phyloP scores from a whole-genome alignment of 2,888 invertebrate genomes.

The Anorthoa munda region DNA sequence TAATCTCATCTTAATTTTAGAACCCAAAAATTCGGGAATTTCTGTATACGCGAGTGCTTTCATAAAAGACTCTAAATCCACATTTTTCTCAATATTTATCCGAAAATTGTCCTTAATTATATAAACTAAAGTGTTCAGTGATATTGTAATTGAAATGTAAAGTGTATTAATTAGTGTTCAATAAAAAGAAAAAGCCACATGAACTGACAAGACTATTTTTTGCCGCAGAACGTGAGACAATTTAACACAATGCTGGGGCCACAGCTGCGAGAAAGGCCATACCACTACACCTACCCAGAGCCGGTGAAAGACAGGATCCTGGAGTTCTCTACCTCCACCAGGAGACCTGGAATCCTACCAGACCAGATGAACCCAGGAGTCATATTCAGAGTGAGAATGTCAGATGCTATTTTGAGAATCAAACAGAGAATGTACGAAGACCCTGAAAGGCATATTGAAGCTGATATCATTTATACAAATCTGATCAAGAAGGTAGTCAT shows the following conservation, averaged over 20 bases:
- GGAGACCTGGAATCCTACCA: conserved; percentile 83
- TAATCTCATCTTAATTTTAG: neutral
- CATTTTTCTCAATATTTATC: neutral
- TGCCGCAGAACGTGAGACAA: conserved; percentile 78
- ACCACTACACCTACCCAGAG: conserved; percentile 87
- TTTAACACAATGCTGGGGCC: conserved; percentile 83
- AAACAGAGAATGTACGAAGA: conserved; percentile 89
- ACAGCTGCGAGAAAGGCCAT: conserved; percentile 82
- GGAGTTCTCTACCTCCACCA: conserved; percentile 83
- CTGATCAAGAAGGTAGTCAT: conserved; percentile 87
- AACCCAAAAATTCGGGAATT: neutral
- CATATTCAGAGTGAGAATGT: conserved; percentile 87
- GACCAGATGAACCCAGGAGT: conserved; percentile 89
- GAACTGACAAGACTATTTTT: conserved; percentile 72
- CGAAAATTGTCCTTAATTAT: neutral
- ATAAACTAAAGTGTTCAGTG: conserved; percentile 27
- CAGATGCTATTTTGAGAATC: conserved; percentile 86
- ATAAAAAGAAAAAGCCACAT: neutral
- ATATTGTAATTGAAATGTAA: neutral
- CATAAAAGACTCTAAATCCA: neutral
- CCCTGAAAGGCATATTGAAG: conserved; percentile 86
- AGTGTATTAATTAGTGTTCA: conserved; percentile 16
- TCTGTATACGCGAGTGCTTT: conserved; percentile 7
- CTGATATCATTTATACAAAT: conserved; percentile 88
- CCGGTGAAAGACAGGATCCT: conserved; percentile 84